phyloP scores from a whole-genome alignment of 1,140 invertebrate species.

The Pachypsylla venusta region DNA sequence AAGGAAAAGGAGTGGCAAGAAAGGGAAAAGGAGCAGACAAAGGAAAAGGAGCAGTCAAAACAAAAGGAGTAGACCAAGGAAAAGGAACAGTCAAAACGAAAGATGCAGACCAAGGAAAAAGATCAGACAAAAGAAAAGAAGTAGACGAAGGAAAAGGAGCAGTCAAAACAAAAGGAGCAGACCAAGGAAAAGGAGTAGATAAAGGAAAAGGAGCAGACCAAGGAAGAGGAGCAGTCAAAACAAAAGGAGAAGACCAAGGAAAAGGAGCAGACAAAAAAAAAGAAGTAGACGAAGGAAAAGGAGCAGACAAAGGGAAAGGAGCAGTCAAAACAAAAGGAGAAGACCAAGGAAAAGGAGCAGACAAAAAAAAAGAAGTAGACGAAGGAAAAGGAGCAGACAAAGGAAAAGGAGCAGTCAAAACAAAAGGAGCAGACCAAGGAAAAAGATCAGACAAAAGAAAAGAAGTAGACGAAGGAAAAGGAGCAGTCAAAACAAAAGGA shows the following conservation, averaged over 20 bases:
- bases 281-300: conserved; percentile 6
- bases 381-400: neutral
- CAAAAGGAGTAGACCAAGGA: too few species aligned
- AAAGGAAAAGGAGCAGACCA: neutral
- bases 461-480: too few species aligned
- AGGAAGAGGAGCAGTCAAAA: conserved; percentile 3
- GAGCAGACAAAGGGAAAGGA: neutral
- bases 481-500: too few species aligned
- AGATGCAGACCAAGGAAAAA: too few species aligned
- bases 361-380: neutral
- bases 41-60: too few species aligned
- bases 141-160: conserved; percentile 10
- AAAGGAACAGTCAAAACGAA: too few species aligned
- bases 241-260: conserved; percentile 2
- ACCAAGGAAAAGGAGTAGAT: neutral
- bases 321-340: too few species aligned
- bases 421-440: too few species aligned
- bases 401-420: too few species aligned
- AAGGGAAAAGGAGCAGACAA: too few species aligned
- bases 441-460: too few species aligned
- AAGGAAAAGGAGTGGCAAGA: too few species aligned
- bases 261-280: neutral
- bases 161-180: neutral
- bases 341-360: neutral
- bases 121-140: conserved; percentile 11